Percentiles rank a stretch among this genome's conserved stretches.
Evolutionary conservation across 2,113 vertebrate genomes (phyloP).

Genomic region (Hoplias malabaricus): DNA sequence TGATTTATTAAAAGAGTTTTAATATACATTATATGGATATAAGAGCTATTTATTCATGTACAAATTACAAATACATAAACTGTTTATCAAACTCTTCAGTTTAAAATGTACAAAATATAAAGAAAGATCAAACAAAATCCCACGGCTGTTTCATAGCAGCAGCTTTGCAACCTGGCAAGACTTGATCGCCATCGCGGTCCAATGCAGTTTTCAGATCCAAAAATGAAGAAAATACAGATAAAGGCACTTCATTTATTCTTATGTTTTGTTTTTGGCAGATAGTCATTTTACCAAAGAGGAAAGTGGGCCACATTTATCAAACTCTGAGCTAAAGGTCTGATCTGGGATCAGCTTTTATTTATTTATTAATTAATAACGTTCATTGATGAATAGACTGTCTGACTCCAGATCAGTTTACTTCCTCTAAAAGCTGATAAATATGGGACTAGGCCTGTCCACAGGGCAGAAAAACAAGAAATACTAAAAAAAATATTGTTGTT

Average conservation of each 20-base stretch:
- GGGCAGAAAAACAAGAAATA: slow-evolving; percentile 71
- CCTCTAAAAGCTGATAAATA: slow-evolving; percentile 33
- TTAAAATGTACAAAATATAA: slow-evolving; percentile 80
- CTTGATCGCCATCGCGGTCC: slow-evolving; percentile 61
- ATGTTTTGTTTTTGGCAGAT: neutral
- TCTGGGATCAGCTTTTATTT: neutral
- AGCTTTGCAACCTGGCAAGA: slow-evolving; percentile 87
- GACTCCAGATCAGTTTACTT: neutral
- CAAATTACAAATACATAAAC: slow-evolving; percentile 85
- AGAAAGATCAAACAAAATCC: slow-evolving; percentile 65
- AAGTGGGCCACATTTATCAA: neutral
- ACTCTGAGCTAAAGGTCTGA: neutral
- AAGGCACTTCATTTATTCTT: slow-evolving; percentile 60
- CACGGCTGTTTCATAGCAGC: slow-evolving; percentile 83
- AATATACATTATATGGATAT: slow-evolving; percentile 90
- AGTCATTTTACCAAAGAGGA: slow-evolving; percentile 14
- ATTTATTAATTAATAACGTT: too few species aligned
- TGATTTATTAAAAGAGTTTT: slow-evolving; percentile 87
- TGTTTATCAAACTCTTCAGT: slow-evolving; percentile 74
- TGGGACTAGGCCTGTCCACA: slow-evolving; percentile 74
- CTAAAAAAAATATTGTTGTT: slow-evolving; percentile 68
- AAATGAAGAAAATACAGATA: slow-evolving; percentile 56
- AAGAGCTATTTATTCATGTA: slow-evolving; percentile 85
- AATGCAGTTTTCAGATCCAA: slow-evolving; percentile 63
- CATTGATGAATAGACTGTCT: neutral